phyloP scores from a whole-genome alignment of 2,888 invertebrate species.

The Aethes cnicana region DNA sequence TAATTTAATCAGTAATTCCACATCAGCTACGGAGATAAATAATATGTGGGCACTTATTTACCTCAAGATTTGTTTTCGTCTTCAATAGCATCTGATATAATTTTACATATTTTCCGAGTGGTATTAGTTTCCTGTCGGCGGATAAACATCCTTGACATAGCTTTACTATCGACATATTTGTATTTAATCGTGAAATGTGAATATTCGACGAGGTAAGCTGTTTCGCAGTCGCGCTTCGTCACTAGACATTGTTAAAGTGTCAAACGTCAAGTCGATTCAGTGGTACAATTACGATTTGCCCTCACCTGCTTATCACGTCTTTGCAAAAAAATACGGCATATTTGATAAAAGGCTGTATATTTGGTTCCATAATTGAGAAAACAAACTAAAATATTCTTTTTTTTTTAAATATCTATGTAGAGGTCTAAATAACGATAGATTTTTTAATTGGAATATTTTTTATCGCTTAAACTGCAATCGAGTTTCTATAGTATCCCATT shows the following conservation, averaged over 20 bases:
- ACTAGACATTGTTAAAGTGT: not conserved
- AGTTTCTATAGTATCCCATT: not conserved
- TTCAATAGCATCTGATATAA: conserved; percentile 19
- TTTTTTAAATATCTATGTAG: too few relatives aligned
- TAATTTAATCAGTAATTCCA: not conserved
- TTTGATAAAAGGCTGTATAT: too few relatives aligned
- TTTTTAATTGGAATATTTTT: too few relatives aligned
- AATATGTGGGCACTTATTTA: not conserved
- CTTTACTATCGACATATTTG: conserved; percentile 12
- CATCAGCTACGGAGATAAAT: too few relatives aligned
- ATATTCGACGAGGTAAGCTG: conserved; percentile 13
- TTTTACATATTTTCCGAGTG: conserved; percentile 26
- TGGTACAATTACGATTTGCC: too few relatives aligned
- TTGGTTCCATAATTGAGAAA: too few relatives aligned
- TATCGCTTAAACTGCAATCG: too few relatives aligned
- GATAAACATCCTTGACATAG: conserved; percentile 34
- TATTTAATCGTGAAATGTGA: conserved; percentile 28
- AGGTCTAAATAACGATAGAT: too few relatives aligned
- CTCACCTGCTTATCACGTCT: too few relatives aligned
- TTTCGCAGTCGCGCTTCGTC: conserved; percentile 14
- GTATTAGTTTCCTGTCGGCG: conserved; percentile 25
- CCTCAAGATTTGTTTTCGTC: conserved; percentile 2
- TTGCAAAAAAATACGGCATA: too few relatives aligned
- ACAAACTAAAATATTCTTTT: too few relatives aligned
- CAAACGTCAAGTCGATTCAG: not conserved